Percentiles rank a stretch among this genome's conserved stretches.
These are phyloP conservation scores for Platycercus adscitus DNA, from an alignment of 2,113 vertebrate species.

Conservation along the genomic window DNA sequence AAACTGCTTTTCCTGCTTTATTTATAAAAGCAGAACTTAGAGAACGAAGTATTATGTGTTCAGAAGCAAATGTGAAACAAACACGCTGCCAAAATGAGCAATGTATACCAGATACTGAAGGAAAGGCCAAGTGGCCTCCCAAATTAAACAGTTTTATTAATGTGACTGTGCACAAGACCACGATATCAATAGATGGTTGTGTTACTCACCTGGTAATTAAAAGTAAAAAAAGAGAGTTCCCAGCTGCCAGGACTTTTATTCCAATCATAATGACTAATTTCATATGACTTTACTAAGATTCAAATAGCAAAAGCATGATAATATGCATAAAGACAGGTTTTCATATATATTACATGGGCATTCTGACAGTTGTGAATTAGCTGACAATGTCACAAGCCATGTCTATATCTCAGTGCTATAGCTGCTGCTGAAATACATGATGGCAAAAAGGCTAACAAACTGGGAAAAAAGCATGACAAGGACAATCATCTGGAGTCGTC, in stretches of 20 bases:
- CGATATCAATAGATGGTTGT: background rate
- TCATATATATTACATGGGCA: background rate
- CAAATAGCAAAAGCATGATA: background rate
- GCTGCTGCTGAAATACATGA: background rate
- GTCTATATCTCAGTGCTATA: background rate
- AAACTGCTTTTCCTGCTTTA: background rate
- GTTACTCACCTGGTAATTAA: conserved; percentile 1
- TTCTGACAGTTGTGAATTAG: background rate
- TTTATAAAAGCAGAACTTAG: background rate
- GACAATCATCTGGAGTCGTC: background rate
- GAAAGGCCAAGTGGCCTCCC: background rate
- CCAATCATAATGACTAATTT: background rate
- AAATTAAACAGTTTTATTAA: background rate
- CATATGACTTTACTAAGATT: background rate
- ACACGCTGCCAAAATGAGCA: background rate
- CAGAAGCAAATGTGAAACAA: background rate
- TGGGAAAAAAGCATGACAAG: background rate
- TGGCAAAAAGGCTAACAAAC: background rate
- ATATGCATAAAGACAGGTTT: background rate
- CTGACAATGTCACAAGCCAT: background rate
- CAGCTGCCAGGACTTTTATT: background rate
- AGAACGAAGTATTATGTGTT: background rate
- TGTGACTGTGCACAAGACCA: background rate
- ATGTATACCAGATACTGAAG: background rate
- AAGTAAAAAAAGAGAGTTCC: background rate